Conservation (phyloP, 30 jellyfish, hydroid and myxozoan genomes). For the Hydra vulgaris region DNA sequence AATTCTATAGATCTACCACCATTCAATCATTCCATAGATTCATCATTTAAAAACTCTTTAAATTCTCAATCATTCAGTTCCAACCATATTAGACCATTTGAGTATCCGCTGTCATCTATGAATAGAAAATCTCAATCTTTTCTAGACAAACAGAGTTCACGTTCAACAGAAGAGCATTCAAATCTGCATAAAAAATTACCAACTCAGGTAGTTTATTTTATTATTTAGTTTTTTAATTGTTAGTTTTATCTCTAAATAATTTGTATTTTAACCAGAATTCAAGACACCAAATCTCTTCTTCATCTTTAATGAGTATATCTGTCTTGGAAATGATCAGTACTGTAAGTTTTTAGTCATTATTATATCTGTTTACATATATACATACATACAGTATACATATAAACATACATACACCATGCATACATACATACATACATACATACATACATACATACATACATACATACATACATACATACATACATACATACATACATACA, state of each 20-base stretch:
- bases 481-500: too few species aligned
- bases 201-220: neutral
- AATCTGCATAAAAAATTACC: neutral
- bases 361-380: too few species aligned
- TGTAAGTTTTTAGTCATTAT: neutral
- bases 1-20: neutral
- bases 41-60: too few species aligned
- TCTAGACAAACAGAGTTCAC: neutral
- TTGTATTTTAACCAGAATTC: neutral
- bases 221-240: neutral
- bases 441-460: too few species aligned
- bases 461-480: too few species aligned
- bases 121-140: neutral
- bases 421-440: too few species aligned
- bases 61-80: too few species aligned
- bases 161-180: neutral
- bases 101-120: neutral
- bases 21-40: too few species aligned
- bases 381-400: too few species aligned
- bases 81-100: too few species aligned
- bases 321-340: neutral
- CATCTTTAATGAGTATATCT: neutral
- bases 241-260: neutral
- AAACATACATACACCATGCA: too few species aligned
- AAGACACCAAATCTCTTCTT: neutral